These are phyloP conservation scores for Tragelaphus oryx DNA, from an alignment of 2,797 vertebrate genomes.

Conservation along the genomic window DNA sequence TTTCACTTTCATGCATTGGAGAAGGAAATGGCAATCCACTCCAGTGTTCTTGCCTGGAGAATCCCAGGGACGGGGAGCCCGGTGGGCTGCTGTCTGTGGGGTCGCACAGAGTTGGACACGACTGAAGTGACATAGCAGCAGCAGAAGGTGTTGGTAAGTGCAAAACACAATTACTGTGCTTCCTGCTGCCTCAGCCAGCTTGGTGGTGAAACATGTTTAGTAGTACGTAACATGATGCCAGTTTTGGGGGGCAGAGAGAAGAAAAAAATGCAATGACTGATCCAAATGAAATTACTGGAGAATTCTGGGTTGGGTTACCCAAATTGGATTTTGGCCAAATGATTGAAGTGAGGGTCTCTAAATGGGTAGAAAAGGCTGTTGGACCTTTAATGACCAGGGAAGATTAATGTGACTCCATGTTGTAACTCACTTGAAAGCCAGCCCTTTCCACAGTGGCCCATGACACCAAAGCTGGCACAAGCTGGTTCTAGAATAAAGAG, in stretches of 20 bases:
- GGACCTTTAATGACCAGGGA: not conserved
- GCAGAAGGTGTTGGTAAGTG: not conserved
- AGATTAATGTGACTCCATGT: not conserved
- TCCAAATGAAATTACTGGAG: conserved; percentile 16
- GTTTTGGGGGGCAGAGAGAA: not conserved
- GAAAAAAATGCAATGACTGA: not conserved
- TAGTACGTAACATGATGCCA: not conserved
- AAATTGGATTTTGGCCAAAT: not conserved
- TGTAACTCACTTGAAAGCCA: not conserved
- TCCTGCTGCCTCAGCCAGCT: not conserved
- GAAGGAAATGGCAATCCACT: no score
- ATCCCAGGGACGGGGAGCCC: no score
- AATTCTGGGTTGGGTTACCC: not conserved
- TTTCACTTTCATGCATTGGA: no score
- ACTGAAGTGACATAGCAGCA: no score
- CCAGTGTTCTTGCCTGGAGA: no score
- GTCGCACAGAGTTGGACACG: no score
- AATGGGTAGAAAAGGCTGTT: not conserved
- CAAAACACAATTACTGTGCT: not conserved
- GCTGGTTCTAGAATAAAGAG: not conserved
- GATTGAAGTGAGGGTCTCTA: not conserved
- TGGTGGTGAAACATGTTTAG: not conserved
- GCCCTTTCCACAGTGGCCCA: not conserved
- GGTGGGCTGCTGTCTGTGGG: no score
- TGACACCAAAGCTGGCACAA: not conserved